A percentile compares a stretch with the other conserved stretches of the same genome.
Evolutionary conservation across 2,888 invertebrate species (phyloP).

Genomic region (Oxyteleia sp.): DNA sequence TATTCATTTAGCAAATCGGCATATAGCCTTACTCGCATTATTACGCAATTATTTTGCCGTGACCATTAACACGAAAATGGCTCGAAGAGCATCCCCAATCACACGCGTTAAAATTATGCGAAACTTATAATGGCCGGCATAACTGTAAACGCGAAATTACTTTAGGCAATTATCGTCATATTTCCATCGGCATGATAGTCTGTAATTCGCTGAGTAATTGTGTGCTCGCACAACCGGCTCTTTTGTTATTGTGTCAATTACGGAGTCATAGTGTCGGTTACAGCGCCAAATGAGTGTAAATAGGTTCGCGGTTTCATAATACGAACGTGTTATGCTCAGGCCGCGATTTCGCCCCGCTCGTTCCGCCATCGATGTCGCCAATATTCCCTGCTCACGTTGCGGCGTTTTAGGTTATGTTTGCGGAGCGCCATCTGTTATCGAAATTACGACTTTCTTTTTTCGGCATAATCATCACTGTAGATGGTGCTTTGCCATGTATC

Average conservation of each 20-base stretch:
- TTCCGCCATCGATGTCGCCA: slow-evolving; percentile 30
- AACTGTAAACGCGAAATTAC: slow-evolving; percentile 48
- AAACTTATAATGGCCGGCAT: slow-evolving; percentile 27
- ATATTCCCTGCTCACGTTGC: slow-evolving; percentile 11
- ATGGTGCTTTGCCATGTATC: not conserved
- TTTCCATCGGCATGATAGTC: slow-evolving; percentile 46
- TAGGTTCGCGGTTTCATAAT: slow-evolving; percentile 53
- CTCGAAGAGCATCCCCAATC: slow-evolving; percentile 10
- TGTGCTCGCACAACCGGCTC: slow-evolving; percentile 7
- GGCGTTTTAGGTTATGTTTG: slow-evolving; percentile 39
- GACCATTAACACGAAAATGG: slow-evolving; percentile 31
- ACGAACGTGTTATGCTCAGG: slow-evolving; percentile 31
- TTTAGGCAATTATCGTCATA: slow-evolving; percentile 55
- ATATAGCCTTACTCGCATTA: slow-evolving; percentile 4
- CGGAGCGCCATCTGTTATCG: slow-evolving; percentile 21
- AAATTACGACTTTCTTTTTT: not conserved
- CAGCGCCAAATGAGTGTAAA: slow-evolving; percentile 57
- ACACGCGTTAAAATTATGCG: slow-evolving; percentile 26
- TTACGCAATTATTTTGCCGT: slow-evolving; percentile 21
- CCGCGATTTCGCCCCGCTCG: slow-evolving; percentile 24
- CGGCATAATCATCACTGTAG: not conserved
- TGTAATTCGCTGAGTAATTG: slow-evolving; percentile 60
- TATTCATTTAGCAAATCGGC: too few species aligned
- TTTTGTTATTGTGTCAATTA: slow-evolving; percentile 61
- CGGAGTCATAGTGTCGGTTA: slow-evolving; percentile 39